These are phyloP conservation scores for Neosalanx taihuensis DNA, from an alignment of 2,797 vertebrate species.

Conservation along the genomic window DNA sequence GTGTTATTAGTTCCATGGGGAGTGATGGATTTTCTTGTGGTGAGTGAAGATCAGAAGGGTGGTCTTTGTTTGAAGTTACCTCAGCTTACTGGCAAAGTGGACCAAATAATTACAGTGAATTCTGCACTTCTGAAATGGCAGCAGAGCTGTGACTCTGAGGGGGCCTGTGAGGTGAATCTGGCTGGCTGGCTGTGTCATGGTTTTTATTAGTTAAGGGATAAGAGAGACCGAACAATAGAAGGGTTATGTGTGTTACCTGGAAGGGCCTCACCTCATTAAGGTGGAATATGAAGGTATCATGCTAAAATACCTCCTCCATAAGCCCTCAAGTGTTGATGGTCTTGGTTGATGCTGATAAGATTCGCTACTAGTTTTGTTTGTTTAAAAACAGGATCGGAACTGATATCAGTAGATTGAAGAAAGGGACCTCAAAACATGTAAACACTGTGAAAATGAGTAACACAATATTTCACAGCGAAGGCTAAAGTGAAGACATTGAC, in stretches of 20 bases:
- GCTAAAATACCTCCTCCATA: constrained; percentile 9
- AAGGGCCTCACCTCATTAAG: background rate
- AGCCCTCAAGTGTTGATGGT: constrained; percentile 1
- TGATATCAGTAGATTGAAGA: background rate
- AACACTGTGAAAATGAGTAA: background rate
- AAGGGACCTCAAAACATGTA: background rate
- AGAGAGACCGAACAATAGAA: constrained; percentile 20
- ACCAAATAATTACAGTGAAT: constrained; percentile 15
- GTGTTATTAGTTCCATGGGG: constrained; percentile 53
- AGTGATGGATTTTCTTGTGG: constrained; percentile 47
- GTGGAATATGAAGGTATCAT: constrained; percentile 4
- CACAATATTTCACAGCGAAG: background rate
- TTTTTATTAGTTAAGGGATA: constrained; percentile 31
- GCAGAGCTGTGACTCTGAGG: background rate
- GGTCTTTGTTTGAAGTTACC: constrained; percentile 45
- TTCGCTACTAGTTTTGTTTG: background rate
- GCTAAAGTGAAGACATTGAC: background rate
- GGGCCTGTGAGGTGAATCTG: constrained; percentile 7
- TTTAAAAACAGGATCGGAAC: background rate
- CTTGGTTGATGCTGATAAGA: background rate
- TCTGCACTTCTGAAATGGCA: constrained; percentile 38
- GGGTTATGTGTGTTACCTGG: constrained; percentile 16
- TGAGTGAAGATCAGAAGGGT: constrained; percentile 46
- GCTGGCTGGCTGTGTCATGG: constrained; percentile 16
- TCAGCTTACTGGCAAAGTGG: constrained; percentile 32